Evolutionary conservation across 2,113 vertebrate species (phyloP), one percentile per base, ranked within the genome.

Genomic region (Lagopus leucura): DNA sequence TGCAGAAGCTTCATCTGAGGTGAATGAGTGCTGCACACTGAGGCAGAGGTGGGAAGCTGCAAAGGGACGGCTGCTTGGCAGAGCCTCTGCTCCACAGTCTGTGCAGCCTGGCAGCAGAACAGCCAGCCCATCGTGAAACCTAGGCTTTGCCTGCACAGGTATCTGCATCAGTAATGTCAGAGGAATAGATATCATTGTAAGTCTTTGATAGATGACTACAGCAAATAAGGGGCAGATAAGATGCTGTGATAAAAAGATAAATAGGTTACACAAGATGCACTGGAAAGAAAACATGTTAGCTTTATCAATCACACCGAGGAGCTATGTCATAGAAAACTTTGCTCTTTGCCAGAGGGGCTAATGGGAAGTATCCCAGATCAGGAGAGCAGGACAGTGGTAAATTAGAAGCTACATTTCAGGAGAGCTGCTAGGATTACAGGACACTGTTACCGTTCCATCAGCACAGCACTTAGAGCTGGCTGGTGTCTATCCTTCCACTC

Each of bases 301-400:
- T 96, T 94, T 96, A 96, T 97, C 94, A 96, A 95, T 96, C 93
- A 94, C 63, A 50, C 47, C 38, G 47, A 87, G 75, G 91, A 94
- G 86, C 77, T 93, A 27, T 13, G 71, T 82, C 64, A 40, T 45
- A 50, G 38, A 11, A 8, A 77, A 69, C 83, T 92, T 75, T 77
- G 83, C 81, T 86, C 73, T 88, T 77, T 85, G 60, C 91, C 78
- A 6, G 69, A 21, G 66, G 86, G 48, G 78, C 86, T 92, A 78
- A 94, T 69, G 45, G 71, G 57, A 63, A 90, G 58, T 27, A 16
- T 72, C 73, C 40, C 6, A 57, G 86, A 47, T 38, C 48, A 30
- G 54, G 54, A 64, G 55, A 70, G 50, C 10, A 3, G 58, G 69
- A 21, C 40, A 32, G 13, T 17, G 48, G 32, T 72, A 48, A 67